A percentile compares a stretch with the other conserved stretches of the same genome.
These are phyloP conservation scores for Protobothrops flavoviridis DNA, from an alignment of 2,113 vertebrate species.

Conservation along the genomic window DNA sequence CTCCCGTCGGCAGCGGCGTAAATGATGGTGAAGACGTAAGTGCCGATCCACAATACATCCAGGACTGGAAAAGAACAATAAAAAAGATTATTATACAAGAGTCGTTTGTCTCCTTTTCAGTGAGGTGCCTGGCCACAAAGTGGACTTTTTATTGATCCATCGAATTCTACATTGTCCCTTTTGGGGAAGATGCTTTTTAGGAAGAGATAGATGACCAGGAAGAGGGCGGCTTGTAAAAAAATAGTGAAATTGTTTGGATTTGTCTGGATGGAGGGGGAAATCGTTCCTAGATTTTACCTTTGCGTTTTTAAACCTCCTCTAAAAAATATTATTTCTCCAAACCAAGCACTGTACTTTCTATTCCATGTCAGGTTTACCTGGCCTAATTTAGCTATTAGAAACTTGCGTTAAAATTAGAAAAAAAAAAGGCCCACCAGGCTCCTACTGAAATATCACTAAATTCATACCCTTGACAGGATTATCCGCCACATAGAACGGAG, in stretches of 20 bases:
- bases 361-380: background rate
- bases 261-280: too few species aligned
- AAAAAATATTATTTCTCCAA: background rate
- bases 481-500: constrained; percentile 87
- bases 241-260: too few species aligned
- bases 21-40: constrained; percentile 86
- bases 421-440: background rate
- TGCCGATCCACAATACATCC: constrained; percentile 93
- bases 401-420: background rate
- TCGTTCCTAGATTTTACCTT: too few species aligned
- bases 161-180: background rate
- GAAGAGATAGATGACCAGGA: background rate
- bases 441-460: background rate
- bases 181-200: background rate
- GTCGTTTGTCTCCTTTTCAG: background rate
- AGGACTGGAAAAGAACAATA: constrained; percentile 77
- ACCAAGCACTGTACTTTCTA: background rate
- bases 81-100: background rate
- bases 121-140: background rate
- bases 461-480: constrained; percentile 89
- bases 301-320: background rate
- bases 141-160: background rate
- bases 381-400: background rate
- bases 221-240: background rate
- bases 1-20: constrained; percentile 89